A percentile compares a stretch with the other conserved stretches of the same genome.
Conservation (phyloP, 2,113 vertebrate species). For the Boleophthalmus pectinirostris region DNA sequence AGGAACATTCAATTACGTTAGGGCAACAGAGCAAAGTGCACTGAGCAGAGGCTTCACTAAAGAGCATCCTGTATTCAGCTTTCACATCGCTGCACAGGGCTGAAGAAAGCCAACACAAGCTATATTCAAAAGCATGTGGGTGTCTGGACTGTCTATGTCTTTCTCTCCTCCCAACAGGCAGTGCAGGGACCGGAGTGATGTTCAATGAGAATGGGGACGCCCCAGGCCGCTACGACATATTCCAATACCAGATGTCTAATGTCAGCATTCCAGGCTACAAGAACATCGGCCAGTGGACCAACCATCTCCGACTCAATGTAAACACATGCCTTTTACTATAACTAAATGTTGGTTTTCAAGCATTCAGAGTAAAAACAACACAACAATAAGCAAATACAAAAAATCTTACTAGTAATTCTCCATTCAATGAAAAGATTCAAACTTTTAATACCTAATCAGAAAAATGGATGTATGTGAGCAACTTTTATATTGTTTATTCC, state of each 20-base stretch:
- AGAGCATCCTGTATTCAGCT: conserved; percentile 66
- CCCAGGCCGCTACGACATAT: conserved; percentile 90
- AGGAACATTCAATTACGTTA: conserved; percentile 65
- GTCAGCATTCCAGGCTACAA: conserved; percentile 80
- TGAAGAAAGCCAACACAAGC: conserved; percentile 47
- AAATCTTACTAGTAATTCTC: no score
- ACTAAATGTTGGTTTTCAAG: neutral
- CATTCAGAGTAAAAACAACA: neutral
- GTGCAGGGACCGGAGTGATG: conserved; percentile 81
- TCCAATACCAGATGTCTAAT: conserved; percentile 89
- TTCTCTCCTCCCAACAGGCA: conserved; percentile 61
- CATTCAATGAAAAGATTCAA: neutral
- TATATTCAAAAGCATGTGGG: conserved; percentile 42
- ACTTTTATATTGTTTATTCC: no score
- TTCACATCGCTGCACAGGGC: conserved; percentile 57
- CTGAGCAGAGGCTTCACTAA: conserved; percentile 56
- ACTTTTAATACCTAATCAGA: neutral
- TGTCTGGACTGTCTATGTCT: conserved; percentile 28
- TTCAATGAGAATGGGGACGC: conserved; percentile 91
- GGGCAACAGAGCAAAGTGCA: conserved; percentile 65
- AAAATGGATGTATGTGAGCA: neutral
- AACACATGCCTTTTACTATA: conserved; percentile 37
- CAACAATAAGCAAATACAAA: neutral
- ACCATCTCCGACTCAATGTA: conserved; percentile 83
- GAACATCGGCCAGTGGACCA: conserved; percentile 86